Evolutionary conservation across 2,888 invertebrate species (phyloP).

Genomic region (Orchesellides sinensis): DNA sequence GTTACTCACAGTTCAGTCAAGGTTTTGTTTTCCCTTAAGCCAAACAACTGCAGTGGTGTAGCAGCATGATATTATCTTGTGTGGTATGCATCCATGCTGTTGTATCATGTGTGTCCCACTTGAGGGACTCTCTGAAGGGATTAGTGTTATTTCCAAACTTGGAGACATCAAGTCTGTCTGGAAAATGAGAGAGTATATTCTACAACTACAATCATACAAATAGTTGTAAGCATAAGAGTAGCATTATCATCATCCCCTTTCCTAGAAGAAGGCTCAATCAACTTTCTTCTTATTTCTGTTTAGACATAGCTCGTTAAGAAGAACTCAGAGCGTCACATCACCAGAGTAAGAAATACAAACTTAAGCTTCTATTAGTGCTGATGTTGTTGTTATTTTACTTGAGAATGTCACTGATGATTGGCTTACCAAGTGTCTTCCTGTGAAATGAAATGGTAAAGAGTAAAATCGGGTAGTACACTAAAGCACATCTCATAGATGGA

Average conservation of each 20-base stretch:
- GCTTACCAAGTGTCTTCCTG: slow-evolving; percentile 22
- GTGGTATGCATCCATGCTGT: not conserved
- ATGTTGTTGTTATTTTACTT: slow-evolving; percentile 45
- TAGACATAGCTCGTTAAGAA: slow-evolving; percentile 49
- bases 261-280: slow-evolving; percentile 31
- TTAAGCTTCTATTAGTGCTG: slow-evolving; percentile 36
- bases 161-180: slow-evolving; percentile 37
- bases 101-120: slow-evolving; percentile 36
- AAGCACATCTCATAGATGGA: not conserved
- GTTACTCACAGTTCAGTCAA: too few species aligned
- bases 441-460: slow-evolving; percentile 30
- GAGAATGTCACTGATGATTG: slow-evolving; percentile 56
- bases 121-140: slow-evolving; percentile 60
- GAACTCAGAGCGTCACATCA: slow-evolving; percentile 36
- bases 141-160: slow-evolving; percentile 55
- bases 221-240: slow-evolving; percentile 2
- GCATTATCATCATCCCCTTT: slow-evolving; percentile 19
- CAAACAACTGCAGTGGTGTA: not conserved
- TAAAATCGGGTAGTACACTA: not conserved
- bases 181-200: not conserved
- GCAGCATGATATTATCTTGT: not conserved
- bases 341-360: not conserved
- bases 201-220: not conserved
- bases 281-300: slow-evolving; percentile 51
- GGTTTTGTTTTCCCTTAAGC: too few species aligned